Base-by-base conservation (phyloP, 2,888 invertebrate species). In the Cephonodes hylas region DNA sequence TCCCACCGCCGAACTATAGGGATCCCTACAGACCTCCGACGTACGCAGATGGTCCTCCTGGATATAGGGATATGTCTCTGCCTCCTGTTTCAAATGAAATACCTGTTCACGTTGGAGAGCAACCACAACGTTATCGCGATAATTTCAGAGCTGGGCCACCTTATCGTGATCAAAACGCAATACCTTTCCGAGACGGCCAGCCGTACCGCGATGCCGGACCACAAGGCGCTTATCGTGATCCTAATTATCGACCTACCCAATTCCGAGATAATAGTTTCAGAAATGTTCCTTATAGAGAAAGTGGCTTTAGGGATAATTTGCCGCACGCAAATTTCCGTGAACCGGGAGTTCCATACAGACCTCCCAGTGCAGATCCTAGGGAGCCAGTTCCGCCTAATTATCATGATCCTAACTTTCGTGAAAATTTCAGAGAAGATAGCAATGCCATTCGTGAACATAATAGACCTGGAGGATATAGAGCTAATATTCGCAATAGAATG, bases 21-120 rank as follows among this genome's bases (percentile, higher is more conserved):
- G 91, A 91, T 70, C 74, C 84, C 2, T 91, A 83, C 66, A 83
- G 91, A 68, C 81, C 84, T 23, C 83, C 86, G 2, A 79, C 85
- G 1, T 90, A 84, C 68, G 77, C 70, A 48, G 90, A 91, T 56
- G 87, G 82, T 0, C 83, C 87, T 3, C 71, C 75, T 18, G 80
- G 78, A 3, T 86, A 85, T 65, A 83, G 91, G 66, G 85, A 87
- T 60, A 70, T 83, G 71, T 74, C 87, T 7, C 70, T 88, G 66
- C 77, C 83, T 5, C 69, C 85, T 42, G 73, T 77, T 38, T 83
- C 77, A 66, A 84, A 73, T 61, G 91, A 92, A 68, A 89, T 91
- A 64, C 88, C 90, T n/a, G 85, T 90, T 45, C 91, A 91, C 64
- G 83, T 89, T 18, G 86, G 84, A 8, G 90, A 91, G 25, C 81